Evolutionary conservation across 1,140 invertebrate genomes (phyloP), one percentile per base, ranked within the genome.

Genomic region (Augochlora pura): DNA sequence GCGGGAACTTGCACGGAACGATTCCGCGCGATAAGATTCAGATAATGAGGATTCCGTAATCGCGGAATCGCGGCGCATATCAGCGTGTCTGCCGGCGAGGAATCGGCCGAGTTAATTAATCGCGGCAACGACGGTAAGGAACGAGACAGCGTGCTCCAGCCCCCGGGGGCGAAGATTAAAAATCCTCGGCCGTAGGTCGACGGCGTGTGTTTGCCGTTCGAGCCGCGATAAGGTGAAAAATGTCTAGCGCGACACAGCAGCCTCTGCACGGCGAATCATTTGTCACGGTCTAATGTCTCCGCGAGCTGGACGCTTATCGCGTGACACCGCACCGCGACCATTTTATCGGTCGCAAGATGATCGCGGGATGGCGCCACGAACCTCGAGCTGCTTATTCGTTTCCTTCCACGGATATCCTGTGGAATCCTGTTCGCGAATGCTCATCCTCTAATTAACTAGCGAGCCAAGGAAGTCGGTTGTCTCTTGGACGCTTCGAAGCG

Each of bases 291-390:
- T 54, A 64, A 70, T 27, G 39, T 42, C 16, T 42, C n/a, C 1
- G 7, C 1, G 42, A 64, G 4, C 8, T 4, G 38, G 27, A 12
- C 60, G 42, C 46, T 83, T 83, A 76, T 80, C 82, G 12, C 42
- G 42, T 38, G 52, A 52, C 46, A 46, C 65, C 25, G 46, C 46
- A 9, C 54, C 27, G 59, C 66, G 69, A 63, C 52, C 57, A 54
- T 80, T 77, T 83, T 57, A n/a, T 80, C 80, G 39, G 64, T 72
- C 27, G 27, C 5, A 9, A 49, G 14, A 38, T 18, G 32, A 76
- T 60, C 73, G 68, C 66, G 64, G 42, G 78, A 84, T 83, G 83
- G 82, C 82, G 82, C 82, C 72, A 85, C 73, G 4, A 18, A 74
- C 32, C 38, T n/a, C 38, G 38, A 65, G 1, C 21, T 21, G n/a